Conservation (phyloP, 2,797 vertebrate species). For the Gastrophryne carolinensis region DNA sequence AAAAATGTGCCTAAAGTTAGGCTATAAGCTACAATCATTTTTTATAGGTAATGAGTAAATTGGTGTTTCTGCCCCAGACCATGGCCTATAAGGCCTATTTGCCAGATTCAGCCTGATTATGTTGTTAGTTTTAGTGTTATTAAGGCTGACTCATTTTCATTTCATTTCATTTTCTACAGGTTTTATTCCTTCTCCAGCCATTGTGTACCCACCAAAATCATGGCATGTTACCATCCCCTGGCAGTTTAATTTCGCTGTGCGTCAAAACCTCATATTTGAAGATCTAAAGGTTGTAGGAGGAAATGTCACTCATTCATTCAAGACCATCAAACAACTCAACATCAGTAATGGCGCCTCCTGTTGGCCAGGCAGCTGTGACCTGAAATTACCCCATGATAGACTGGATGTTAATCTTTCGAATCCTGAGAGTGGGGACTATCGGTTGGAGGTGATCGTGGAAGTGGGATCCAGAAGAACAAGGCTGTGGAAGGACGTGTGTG, state of each 20-base stretch:
- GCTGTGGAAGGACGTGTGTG: background rate
- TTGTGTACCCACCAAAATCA: background rate
- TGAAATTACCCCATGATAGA: background rate
- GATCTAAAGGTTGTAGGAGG: background rate
- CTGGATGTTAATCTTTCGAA: background rate
- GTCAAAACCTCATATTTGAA: no score
- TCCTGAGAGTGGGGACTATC: background rate
- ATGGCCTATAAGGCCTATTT: no score
- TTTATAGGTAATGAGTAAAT: no score
- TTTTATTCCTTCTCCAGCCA: background rate
- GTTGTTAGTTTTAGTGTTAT: no score
- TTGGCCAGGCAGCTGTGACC: background rate
- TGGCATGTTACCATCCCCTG: background rate
- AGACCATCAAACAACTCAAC: background rate
- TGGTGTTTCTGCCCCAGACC: no score
- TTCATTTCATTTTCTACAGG: background rate
- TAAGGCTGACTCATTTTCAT: no score
- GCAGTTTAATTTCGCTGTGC: background rate
- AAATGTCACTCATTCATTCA: background rate
- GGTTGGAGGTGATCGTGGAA: background rate
- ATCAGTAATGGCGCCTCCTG: fast-evolving
- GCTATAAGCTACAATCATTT: no score
- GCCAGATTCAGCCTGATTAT: no score
- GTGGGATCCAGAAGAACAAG: background rate
- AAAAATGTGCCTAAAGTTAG: no score